A percentile compares a stretch with the other conserved stretches of the same genome.
phyloP scores from a whole-genome alignment of 2,113 vertebrate genomes.

The Ctenodactylus gundi region DNA sequence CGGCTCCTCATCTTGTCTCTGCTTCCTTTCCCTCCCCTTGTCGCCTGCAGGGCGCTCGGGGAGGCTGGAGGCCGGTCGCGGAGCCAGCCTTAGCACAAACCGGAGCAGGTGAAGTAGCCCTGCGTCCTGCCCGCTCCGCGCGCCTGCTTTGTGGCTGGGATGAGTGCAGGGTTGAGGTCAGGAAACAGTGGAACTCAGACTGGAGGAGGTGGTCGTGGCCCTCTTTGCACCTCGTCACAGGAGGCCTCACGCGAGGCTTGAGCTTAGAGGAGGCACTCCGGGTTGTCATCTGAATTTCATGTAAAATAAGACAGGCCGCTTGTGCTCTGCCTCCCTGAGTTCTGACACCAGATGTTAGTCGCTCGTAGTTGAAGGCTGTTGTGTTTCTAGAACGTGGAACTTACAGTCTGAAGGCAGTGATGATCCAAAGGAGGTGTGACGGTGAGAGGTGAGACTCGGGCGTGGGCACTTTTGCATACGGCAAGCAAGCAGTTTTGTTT shows the following conservation, averaged over 20 bases:
- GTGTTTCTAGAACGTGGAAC: not conserved
- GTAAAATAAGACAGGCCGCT: not conserved
- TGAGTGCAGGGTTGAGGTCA: not conserved
- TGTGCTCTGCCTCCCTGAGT: not conserved
- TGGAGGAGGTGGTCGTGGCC: not conserved
- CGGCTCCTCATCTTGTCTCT: not conserved
- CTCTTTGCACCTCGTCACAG: not conserved
- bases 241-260: not conserved
- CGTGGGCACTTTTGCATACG: not conserved
- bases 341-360: not conserved
- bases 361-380: not conserved
- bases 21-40: not conserved
- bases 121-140: not conserved
- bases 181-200: not conserved
- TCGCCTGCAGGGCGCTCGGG: not conserved
- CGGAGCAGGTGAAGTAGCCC: no score
- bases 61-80: no score
- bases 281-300: not conserved
- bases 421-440: not conserved
- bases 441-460: not conserved
- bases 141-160: not conserved
- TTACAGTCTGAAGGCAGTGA: slow-evolving; percentile 8
- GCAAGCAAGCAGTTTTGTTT: slow-evolving; percentile 65
- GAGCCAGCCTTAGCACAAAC: no score
- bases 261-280: not conserved